A percentile compares a stretch with the other conserved stretches of the same genome.
Conservation (phyloP, 2,888 invertebrate species). For the Leucophora obtusa region DNA sequence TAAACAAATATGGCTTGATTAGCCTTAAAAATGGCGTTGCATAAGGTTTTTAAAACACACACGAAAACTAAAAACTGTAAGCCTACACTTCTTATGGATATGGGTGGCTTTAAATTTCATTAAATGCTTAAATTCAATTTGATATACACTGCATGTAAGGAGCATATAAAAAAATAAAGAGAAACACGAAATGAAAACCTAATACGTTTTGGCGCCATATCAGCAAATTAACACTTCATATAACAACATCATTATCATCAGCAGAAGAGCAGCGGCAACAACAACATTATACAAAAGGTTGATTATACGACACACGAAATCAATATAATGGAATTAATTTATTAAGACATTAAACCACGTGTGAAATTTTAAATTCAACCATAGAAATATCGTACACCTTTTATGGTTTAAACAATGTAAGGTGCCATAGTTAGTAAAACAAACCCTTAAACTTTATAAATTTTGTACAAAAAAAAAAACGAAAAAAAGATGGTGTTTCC, state of each 20-base stretch:
- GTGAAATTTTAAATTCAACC: slow-evolving; percentile 72
- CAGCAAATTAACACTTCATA: slow-evolving; percentile 64
- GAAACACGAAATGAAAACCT: slow-evolving; percentile 46
- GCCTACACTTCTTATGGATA: slow-evolving; percentile 22
- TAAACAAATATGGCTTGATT: slow-evolving; percentile 64
- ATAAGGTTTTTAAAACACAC: slow-evolving; percentile 35
- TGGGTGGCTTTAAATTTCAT: slow-evolving; percentile 63
- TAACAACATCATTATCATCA: slow-evolving; percentile 45
- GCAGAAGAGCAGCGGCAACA: slow-evolving; percentile 11
- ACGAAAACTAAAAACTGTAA: slow-evolving; percentile 1
- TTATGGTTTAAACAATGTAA: slow-evolving; percentile 15
- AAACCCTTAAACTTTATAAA: slow-evolving; percentile 21
- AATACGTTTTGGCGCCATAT: slow-evolving; percentile 64
- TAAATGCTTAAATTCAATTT: slow-evolving; percentile 40
- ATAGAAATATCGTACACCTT: neutral
- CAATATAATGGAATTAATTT: slow-evolving; percentile 73
- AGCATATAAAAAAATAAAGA: neutral
- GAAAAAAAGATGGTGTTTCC: slow-evolving; percentile 39
- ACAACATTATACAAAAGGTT: neutral
- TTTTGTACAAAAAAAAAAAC: neutral
- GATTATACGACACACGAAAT: slow-evolving; percentile 57
- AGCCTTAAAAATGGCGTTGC: slow-evolving; percentile 64
- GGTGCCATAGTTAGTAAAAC: slow-evolving; percentile 42
- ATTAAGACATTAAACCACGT: slow-evolving; percentile 76
- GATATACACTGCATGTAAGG: neutral